Conservation (phyloP, 2,113 vertebrate species). For the Toxotes jaculatrix region DNA sequence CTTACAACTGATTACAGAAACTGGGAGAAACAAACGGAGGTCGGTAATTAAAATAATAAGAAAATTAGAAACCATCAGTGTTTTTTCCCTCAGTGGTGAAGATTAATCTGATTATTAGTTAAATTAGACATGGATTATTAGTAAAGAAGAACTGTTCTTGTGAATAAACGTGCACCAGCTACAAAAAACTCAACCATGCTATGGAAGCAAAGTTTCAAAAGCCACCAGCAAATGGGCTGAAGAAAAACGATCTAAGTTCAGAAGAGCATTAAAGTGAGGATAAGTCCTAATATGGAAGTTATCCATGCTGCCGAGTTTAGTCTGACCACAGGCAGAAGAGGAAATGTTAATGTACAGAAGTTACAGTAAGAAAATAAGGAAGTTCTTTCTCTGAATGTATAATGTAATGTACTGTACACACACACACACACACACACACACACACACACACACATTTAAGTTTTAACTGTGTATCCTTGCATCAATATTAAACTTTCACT, state of each 20-base stretch:
- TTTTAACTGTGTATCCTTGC: neutral
- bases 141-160: neutral
- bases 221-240: neutral
- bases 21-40: neutral
- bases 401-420: neutral
- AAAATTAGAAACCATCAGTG: no score
- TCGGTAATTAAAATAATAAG: no score
- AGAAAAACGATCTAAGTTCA: neutral
- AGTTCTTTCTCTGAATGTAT: neutral
- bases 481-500: constrained; percentile 5
- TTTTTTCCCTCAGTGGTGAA: neutral
- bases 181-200: neutral
- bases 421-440: neutral
- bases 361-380: constrained; percentile 5
- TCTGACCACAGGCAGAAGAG: constrained; percentile 12
- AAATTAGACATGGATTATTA: neutral
- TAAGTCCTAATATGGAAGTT: constrained; percentile 10
- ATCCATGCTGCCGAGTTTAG: neutral
- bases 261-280: neutral
- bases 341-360: constrained; percentile 9
- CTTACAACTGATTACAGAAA: neutral
- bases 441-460: neutral
- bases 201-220: neutral
- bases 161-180: neutral
- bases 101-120: neutral